Evolutionary conservation across 2,797 vertebrate species (phyloP), one percentile per base, ranked within the genome.

Genomic region (Tachyglossus aculeatus): DNA sequence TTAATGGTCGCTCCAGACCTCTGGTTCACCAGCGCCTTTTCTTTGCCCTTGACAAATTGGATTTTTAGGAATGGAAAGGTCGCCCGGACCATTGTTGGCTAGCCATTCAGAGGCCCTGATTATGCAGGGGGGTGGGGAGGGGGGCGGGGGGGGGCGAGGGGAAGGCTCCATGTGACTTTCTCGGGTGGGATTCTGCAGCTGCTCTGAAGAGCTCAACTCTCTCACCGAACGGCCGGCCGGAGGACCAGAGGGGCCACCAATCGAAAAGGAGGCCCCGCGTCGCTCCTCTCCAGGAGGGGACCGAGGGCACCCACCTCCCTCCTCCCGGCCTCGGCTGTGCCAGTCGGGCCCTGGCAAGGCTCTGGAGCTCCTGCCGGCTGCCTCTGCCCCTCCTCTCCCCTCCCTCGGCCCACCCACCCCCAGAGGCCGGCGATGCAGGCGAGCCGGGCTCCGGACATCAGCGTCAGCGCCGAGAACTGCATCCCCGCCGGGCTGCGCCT

Each of bases 51-150:
- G 97, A 99, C 97, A 98, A 98, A 98, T 98, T 98, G 96, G 96
- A 96, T 98, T 98, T 94, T 97, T 95, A 96, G 97, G 97, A 97
- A 97, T 96, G 97, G 96, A 96, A 98, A 99, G 97, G 97, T 98
- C 98, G 97, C 96, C 92, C 91, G 95, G 94, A 94, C 94, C 94
- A 96, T 98, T 98, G 97, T 96, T 94, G 94, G 92, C 90, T 94
- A 94, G 93, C 96, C 95, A 95, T 96, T 97, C 95, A 94, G 95
- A 95, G 93, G 88, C 90, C 94, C 94, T 96, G 95, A 97, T 99
- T 99, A 97, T 98, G 94, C 94, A 89, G 91, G 89, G 92, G 93
- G 94, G 93, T 95, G n/a, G n/a, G n/a, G 91, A 89, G n/a, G n/a
- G n/a, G n/a, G n/a, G n/a, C n/a, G n/a, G n/a, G n/a, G n/a, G n/a